Percentiles rank a stretch among this genome's conserved stretches.
Evolutionary conservation across 1,140 invertebrate genomes (phyloP).

Genomic region (Drosophila hydei): DNA sequence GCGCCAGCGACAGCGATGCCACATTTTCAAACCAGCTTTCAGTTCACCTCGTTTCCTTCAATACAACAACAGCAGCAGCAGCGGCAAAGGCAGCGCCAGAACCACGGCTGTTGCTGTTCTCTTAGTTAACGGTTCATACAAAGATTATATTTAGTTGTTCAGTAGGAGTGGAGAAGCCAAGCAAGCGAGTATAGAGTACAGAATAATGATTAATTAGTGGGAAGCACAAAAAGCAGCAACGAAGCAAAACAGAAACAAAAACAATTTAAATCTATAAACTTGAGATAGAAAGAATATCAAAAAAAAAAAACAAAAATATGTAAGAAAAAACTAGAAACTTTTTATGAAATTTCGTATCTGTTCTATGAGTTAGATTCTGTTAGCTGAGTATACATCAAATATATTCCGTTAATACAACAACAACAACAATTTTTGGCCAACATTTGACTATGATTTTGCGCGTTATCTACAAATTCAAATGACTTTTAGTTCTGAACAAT

Average conservation of each 20-base stretch:
- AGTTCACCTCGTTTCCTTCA: conserved; percentile 64
- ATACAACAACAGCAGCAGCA: conserved; percentile 60
- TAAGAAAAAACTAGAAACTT: conserved; percentile 16
- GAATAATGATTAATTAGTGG: background rate
- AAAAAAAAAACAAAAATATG: too few species aligned
- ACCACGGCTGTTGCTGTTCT: conserved; percentile 14
- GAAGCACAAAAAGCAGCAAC: background rate
- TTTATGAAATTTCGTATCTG: background rate
- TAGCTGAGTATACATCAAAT: background rate
- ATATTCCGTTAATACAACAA: conserved; percentile 30
- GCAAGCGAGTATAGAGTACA: conserved; percentile 9
- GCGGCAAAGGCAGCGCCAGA: conserved; percentile 13
- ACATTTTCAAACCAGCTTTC: conserved; percentile 72
- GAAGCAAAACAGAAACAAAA: conserved; percentile 1
- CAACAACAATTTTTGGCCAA: conserved; percentile 53
- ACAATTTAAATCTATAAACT: background rate
- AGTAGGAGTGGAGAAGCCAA: conserved; percentile 9
- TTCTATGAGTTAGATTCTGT: conserved; percentile 3
- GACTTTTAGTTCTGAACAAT: conserved; percentile 72
- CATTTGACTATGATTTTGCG: conserved; percentile 45
- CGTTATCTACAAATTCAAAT: conserved; percentile 39
- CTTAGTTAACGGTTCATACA: conserved; percentile 74
- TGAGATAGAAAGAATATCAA: too few species aligned
- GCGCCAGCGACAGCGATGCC: conserved; percentile 37
- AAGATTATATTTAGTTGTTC: conserved; percentile 68